Evolutionary conservation across 2,113 vertebrate species (phyloP).

Genomic region (Bambusicola thoracicus): DNA sequence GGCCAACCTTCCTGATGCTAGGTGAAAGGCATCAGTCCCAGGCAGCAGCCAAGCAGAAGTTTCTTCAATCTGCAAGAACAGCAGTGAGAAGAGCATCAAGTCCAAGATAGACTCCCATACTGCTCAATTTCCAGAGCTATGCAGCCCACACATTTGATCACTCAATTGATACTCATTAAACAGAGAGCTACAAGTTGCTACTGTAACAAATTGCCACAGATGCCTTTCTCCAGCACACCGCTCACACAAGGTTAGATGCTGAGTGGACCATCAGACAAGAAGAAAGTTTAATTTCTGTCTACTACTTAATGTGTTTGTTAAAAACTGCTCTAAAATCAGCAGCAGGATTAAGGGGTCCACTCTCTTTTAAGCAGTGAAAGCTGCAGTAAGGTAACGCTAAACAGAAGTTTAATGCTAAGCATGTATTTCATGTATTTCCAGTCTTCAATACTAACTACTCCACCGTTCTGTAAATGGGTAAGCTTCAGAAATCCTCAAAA

Average conservation of each 20-base stretch:
- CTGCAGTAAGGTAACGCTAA: background rate
- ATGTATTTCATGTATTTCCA: background rate
- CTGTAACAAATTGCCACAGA: background rate
- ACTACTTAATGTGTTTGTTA: background rate
- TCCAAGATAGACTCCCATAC: background rate
- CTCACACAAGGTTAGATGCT: background rate
- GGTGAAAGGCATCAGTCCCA: background rate
- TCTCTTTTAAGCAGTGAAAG: background rate
- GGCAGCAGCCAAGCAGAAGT: background rate
- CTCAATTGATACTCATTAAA: background rate
- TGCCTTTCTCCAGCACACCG: accelerated
- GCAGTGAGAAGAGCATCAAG: accelerated
- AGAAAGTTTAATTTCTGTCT: background rate
- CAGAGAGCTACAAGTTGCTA: background rate
- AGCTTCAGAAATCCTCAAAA: background rate
- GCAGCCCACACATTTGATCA: background rate
- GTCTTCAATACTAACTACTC: background rate
- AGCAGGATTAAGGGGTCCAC: background rate
- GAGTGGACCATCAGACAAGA: background rate
- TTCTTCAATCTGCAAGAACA: background rate
- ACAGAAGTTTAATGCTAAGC: background rate
- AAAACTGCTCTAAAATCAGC: background rate
- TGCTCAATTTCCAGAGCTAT: background rate
- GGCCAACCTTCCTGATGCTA: accelerated
- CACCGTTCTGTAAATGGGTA: background rate